A percentile compares a stretch with the other conserved stretches of the same genome.
These are phyloP conservation scores for Andrena cerasifolii DNA, from an alignment of 1,140 invertebrate species.

Conservation along the genomic window DNA sequence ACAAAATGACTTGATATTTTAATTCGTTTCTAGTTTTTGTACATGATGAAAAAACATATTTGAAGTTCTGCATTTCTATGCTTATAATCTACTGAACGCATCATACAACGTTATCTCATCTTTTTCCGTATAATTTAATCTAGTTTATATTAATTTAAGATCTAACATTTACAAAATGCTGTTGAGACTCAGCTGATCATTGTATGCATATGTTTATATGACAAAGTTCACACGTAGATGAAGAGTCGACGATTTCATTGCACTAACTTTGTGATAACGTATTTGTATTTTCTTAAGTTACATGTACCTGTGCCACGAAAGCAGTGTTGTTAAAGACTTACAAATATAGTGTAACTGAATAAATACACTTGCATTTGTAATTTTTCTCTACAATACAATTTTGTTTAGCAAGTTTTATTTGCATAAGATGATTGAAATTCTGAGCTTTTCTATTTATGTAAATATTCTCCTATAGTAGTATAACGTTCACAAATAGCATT, in stretches of 20 bases:
- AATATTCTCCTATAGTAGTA: neutral
- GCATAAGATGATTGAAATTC: neutral
- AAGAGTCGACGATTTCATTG: constrained; percentile 54
- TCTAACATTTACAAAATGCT: constrained; percentile 30
- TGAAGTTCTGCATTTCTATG: neutral
- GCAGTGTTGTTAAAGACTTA: constrained; percentile 53
- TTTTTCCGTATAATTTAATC: constrained; percentile 33
- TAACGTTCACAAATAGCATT: neutral
- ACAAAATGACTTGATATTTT: constrained; percentile 22
- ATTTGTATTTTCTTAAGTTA: constrained; percentile 70
- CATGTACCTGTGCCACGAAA: constrained; percentile 70
- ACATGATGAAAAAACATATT: constrained; percentile 20
- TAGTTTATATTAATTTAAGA: constrained; percentile 38
- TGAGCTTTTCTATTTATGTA: neutral
- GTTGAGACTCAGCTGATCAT: constrained; percentile 17
- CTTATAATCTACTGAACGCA: constrained; percentile 25
- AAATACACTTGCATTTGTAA: constrained; percentile 44
- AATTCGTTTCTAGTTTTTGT: constrained; percentile 22
- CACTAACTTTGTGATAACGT: constrained; percentile 69
- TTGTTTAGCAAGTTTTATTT: constrained; percentile 5
- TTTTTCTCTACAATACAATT: constrained; percentile 6
- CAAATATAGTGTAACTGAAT: constrained; percentile 38
- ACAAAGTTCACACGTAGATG: constrained; percentile 55
- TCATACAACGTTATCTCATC: constrained; percentile 13
- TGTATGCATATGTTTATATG: constrained; percentile 50